Percentiles rank a stretch among this genome's conserved stretches.
phyloP scores from a whole-genome alignment of 2,888 invertebrate species.

The Pterostichus niger region DNA sequence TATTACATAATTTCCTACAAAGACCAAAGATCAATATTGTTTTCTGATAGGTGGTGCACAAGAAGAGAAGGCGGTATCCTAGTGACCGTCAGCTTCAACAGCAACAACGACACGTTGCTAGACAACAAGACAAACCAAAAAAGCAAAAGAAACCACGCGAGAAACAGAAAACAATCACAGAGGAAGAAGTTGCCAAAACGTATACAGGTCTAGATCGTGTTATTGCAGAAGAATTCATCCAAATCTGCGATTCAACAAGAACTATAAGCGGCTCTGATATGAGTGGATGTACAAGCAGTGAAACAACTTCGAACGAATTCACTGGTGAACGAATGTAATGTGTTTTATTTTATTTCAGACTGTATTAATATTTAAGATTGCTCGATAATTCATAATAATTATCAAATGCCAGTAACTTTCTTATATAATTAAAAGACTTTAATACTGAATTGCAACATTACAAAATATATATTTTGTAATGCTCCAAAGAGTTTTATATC shows the following conservation, averaged over 20 bases:
- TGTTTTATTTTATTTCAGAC: conserved; percentile 48
- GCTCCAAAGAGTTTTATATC: background rate
- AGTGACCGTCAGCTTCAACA: conserved; percentile 67
- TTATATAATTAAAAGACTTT: conserved; percentile 6
- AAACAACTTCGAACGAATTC: conserved; percentile 45
- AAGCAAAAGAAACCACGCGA: conserved; percentile 52
- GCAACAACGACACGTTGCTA: conserved; percentile 21
- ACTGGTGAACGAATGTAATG: conserved; percentile 51
- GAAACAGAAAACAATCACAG: conserved; percentile 74
- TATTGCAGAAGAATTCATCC: conserved; percentile 83
- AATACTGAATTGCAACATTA: background rate
- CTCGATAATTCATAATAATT: conserved; percentile 21
- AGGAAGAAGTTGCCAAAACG: conserved; percentile 80
- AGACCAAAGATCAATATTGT: too few species aligned
- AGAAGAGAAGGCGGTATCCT: conserved; percentile 75
- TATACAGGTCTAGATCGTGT: conserved; percentile 82
- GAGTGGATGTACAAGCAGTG: conserved; percentile 68
- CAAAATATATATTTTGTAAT: background rate
- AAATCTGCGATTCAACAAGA: conserved; percentile 81
- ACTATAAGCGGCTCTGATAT: conserved; percentile 73
- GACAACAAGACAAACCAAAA: conserved; percentile 69
- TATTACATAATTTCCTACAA: too few species aligned
- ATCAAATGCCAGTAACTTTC: conserved; percentile 3
- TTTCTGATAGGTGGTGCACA: conserved; percentile 71
- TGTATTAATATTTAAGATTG: conserved; percentile 53